phyloP scores from a whole-genome alignment of 1,140 invertebrate species.

The roundworm (Caenorhabditis elegans) region WBcel235 BX284604.4:8099001-8099500 shows the following conservation, averaged over 20 bases:
- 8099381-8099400: background rate
- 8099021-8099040: background rate
- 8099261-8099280: background rate
- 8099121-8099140: background rate
- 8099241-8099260: conserved; percentile 15
- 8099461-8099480: too few species aligned
- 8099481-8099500: too few species aligned
- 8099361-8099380: too few species aligned
- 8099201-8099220: background rate
- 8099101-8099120: background rate
- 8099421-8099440: too few species aligned
- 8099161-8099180: background rate
- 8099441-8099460: too few species aligned
- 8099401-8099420: too few species aligned
- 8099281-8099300: too few species aligned
- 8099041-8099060: conserved; percentile 17
- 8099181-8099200: too few species aligned
- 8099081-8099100: background rate
- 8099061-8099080: background rate
- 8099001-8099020: background rate
- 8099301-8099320: background rate
- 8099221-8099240: too few species aligned
- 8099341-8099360: too few species aligned
- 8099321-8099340: background rate
- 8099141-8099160: conserved; percentile 25